phyloP scores from a whole-genome alignment of 2,888 invertebrate genomes.

The Zelleria hepariella region DNA sequence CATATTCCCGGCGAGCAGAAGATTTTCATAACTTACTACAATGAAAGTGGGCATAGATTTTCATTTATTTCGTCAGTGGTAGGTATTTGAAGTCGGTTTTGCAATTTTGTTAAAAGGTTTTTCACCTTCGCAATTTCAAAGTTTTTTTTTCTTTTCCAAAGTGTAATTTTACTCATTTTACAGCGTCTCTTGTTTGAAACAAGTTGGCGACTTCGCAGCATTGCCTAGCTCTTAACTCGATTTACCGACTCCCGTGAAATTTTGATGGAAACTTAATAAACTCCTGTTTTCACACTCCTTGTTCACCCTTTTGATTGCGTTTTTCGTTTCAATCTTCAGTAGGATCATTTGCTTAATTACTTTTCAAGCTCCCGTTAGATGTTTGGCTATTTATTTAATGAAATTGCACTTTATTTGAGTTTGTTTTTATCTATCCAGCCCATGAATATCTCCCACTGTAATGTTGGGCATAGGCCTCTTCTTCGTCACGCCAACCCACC shows the following conservation, averaged over 20 bases:
- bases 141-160: conserved; percentile 38
- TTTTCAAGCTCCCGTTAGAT: background rate
- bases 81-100: too few relatives aligned
- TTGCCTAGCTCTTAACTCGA: conserved; percentile 45
- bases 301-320: conserved; percentile 2
- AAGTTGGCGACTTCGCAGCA: conserved; percentile 36
- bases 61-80: too few relatives aligned
- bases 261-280: conserved; percentile 45
- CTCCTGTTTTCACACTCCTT: conserved; percentile 21
- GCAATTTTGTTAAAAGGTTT: background rate
- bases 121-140: background rate
- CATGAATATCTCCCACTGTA: too few relatives aligned
- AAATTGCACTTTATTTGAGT: background rate
- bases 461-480: too few relatives aligned
- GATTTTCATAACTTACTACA: too few relatives aligned
- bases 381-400: background rate
- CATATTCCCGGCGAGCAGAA: too few relatives aligned
- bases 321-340: conserved; percentile 7
- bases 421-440: too few relatives aligned
- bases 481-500: too few relatives aligned
- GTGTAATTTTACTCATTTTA: conserved; percentile 63
- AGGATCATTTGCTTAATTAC: background rate
- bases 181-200: conserved; percentile 48
- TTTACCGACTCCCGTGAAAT: conserved; percentile 46
- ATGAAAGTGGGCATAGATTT: too few relatives aligned